phyloP scores from a whole-genome alignment of 2,797 vertebrate genomes.

The Xiphorhynchus erythropygius region DNA sequence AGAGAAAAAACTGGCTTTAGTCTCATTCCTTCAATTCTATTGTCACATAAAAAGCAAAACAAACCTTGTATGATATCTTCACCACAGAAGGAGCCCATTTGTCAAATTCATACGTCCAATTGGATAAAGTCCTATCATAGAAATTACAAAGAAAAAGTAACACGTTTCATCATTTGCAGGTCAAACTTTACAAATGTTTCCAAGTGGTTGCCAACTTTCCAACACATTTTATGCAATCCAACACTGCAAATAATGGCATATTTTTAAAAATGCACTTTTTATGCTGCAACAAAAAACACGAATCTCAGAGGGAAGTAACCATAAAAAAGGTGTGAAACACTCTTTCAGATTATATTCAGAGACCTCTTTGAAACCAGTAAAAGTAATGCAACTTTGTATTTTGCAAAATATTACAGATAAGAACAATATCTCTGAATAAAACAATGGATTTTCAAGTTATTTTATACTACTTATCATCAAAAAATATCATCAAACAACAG shows the following conservation, averaged over 20 bases:
- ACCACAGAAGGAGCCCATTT: constrained; percentile 92
- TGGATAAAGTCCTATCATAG: constrained; percentile 84
- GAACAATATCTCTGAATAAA: background rate
- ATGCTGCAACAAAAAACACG: background rate
- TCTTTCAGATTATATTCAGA: background rate
- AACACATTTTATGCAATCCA: background rate
- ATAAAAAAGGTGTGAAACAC: background rate
- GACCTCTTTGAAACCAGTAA: background rate
- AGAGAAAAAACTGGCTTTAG: background rate
- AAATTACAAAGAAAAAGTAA: background rate
- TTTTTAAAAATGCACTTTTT: background rate
- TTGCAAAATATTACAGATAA: background rate
- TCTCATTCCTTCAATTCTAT: constrained; percentile 16
- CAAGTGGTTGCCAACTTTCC: background rate
- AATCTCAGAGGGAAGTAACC: background rate
- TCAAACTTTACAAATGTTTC: background rate
- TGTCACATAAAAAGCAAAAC: constrained; percentile 48
- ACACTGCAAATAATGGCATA: background rate
- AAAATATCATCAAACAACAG: background rate
- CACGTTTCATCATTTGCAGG: background rate
- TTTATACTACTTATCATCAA: background rate
- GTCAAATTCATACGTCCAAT: constrained; percentile 91
- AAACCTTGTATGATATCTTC: constrained; percentile 90
- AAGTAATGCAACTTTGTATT: background rate
- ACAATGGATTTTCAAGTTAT: background rate